Percentiles rank a stretch among this genome's conserved stretches.
These are phyloP conservation scores for Eolophus roseicapilla DNA, from an alignment of 2,113 vertebrate species.

Conservation along the genomic window DNA sequence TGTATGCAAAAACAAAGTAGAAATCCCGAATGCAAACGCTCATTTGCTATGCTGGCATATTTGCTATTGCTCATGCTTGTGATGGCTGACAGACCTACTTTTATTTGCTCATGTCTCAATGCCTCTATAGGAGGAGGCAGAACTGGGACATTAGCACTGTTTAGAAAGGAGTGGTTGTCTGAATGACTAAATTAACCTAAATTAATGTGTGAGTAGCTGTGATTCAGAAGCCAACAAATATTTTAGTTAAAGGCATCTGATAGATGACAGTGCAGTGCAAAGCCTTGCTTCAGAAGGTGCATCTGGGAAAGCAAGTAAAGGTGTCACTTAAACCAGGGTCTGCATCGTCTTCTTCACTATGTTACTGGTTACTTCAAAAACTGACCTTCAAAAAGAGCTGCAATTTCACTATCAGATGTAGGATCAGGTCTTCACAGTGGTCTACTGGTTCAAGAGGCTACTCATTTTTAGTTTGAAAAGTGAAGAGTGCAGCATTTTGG, in stretches of 20 bases:
- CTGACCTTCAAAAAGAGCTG: background rate
- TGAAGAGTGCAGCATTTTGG: background rate
- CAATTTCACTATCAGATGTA: background rate
- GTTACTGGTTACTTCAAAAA: background rate
- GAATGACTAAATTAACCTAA: background rate
- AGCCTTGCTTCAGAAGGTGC: background rate
- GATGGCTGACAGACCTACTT: slow-evolving; percentile 25
- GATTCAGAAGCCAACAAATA: background rate
- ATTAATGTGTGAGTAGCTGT: background rate
- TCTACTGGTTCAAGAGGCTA: background rate
- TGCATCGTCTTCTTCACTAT: background rate
- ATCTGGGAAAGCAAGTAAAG: background rate
- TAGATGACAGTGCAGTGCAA: background rate
- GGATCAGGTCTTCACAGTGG: background rate
- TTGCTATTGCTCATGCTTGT: background rate
- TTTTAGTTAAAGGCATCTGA: background rate
- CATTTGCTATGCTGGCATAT: background rate
- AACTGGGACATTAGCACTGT: background rate
- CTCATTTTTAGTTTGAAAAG: background rate
- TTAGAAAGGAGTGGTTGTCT: background rate
- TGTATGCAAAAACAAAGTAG: background rate
- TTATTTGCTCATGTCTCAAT: background rate
- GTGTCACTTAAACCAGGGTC: background rate
- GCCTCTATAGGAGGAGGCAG: background rate
- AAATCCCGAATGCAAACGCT: background rate